Conservation (phyloP, 2,113 vertebrate genomes). For the Tamias sibiricus region DNA sequence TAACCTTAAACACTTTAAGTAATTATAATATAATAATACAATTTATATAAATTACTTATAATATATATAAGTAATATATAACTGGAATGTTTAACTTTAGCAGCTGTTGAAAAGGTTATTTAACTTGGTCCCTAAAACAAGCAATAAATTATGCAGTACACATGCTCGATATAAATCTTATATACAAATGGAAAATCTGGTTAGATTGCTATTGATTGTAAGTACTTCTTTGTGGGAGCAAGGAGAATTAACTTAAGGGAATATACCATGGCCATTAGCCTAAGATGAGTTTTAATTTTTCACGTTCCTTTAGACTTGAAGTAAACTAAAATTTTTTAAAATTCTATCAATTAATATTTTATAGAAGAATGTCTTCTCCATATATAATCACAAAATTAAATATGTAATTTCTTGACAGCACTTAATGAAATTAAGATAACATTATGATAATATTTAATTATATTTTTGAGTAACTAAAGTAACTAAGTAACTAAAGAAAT, state of each 20-base stretch:
- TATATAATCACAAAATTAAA: background rate
- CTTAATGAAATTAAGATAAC: background rate
- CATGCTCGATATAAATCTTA: background rate
- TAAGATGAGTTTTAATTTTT: background rate
- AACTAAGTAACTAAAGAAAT: background rate
- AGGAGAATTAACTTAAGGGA: constrained; percentile 3
- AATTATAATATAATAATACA: no score
- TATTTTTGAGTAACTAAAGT: constrained; percentile 26
- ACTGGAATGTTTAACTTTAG: background rate
- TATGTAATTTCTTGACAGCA: background rate
- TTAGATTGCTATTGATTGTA: background rate
- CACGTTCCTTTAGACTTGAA: background rate
- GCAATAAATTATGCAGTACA: background rate
- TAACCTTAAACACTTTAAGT: background rate
- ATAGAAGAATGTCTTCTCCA: background rate
- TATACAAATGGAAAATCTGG: background rate
- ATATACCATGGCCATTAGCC: background rate
- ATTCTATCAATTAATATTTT: background rate
- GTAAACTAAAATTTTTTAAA: background rate
- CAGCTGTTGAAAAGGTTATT: background rate
- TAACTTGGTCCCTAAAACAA: background rate
- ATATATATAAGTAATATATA: background rate
- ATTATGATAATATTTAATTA: background rate
- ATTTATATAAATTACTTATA: no score
- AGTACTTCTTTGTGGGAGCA: background rate